Percentiles rank a stretch among this genome's conserved stretches.
Conservation (phyloP, 1,140 invertebrate genomes). For the Olivierus martensii region DNA sequence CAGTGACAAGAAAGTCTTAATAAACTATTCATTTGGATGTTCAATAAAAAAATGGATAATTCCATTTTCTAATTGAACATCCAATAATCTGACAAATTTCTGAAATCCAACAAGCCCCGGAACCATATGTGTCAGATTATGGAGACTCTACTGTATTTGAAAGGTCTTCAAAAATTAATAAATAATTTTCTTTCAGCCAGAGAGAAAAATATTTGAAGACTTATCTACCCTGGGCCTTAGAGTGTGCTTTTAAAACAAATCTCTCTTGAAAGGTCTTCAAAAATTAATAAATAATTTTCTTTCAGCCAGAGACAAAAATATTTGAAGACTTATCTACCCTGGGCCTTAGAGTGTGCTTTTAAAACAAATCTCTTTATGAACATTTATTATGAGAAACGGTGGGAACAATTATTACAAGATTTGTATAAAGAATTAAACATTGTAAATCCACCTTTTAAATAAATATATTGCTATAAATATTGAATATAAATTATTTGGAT, state of each 20-base stretch:
- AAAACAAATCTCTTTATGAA: conserved; percentile 60
- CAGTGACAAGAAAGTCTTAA: too few relatives aligned
- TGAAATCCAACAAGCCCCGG: too few relatives aligned
- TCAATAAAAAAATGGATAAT: too few relatives aligned
- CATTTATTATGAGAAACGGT: conserved; percentile 85
- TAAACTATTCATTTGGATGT: too few relatives aligned
- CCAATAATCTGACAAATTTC: too few relatives aligned
- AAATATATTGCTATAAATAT: too few relatives aligned
- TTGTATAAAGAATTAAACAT: conserved; percentile 44
- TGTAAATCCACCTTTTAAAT: neutral
- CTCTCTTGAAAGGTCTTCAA: conserved; percentile 46
- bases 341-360: conserved; percentile 68
- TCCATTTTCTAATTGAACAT: too few relatives aligned
- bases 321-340: conserved; percentile 61
- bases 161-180: neutral
- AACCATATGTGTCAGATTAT: too few relatives aligned
- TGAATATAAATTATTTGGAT: too few relatives aligned
- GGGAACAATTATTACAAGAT: conserved; percentile 73
- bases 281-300: conserved; percentile 16
- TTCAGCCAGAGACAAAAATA: conserved; percentile 66
- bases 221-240: conserved; percentile 78
- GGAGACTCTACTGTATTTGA: neutral
- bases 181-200: conserved; percentile 43
- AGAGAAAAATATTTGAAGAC: conserved; percentile 56
- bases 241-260: conserved; percentile 56